Conservation (phyloP, 1,140 invertebrate genomes). For the Sesamia nonagrioides region DNA sequence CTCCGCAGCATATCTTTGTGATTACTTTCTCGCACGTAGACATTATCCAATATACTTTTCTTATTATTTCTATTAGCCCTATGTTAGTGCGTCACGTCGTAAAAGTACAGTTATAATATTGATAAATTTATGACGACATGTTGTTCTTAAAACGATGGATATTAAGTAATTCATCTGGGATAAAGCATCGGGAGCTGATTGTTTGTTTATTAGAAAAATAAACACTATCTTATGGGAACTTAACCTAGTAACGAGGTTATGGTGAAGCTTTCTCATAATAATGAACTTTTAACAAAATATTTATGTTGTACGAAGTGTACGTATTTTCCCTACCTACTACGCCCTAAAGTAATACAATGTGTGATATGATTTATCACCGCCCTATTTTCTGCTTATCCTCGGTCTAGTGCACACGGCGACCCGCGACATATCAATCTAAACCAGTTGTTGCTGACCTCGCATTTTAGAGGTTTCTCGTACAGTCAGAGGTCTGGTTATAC, state of each 20-base stretch:
- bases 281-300: slow-evolving; percentile 37
- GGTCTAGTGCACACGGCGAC: no score
- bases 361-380: neutral
- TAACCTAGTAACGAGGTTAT: slow-evolving; percentile 4
- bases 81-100: neutral
- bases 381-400: neutral
- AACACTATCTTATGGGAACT: slow-evolving; percentile 38
- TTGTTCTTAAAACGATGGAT: slow-evolving; percentile 24
- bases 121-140: slow-evolving; percentile 15
- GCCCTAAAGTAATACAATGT: neutral
- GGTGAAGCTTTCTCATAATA: slow-evolving; percentile 28
- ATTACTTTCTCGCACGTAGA: slow-evolving; percentile 31
- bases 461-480: no score
- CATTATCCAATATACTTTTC: slow-evolving; percentile 12
- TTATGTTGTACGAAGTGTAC: slow-evolving; percentile 2
- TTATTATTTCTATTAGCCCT: neutral
- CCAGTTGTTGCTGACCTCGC: no score
- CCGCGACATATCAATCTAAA: no score
- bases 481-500: no score
- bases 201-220: slow-evolving; percentile 48
- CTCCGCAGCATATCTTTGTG: slow-evolving; percentile 43
- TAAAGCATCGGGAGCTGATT: neutral
- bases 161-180: slow-evolving; percentile 14
- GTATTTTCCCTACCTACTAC: neutral
- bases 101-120: neutral